phyloP scores from a whole-genome alignment of 1,140 invertebrate genomes.

The Ctenoplectra terminalis region DNA sequence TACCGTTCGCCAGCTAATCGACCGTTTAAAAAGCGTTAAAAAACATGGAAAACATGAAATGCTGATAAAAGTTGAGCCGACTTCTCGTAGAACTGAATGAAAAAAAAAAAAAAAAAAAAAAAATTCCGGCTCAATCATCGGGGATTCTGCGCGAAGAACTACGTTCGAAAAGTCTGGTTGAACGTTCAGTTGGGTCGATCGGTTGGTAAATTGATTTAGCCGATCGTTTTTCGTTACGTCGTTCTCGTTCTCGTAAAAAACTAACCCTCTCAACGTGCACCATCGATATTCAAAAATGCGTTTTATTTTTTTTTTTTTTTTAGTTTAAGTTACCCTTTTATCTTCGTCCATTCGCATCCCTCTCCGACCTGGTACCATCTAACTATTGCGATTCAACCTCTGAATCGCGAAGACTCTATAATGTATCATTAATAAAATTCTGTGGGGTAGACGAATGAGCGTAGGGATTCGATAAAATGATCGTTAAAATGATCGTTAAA shows the following conservation, averaged over 20 bases:
- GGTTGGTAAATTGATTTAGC: constrained; percentile 10
- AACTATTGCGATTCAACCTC: no score
- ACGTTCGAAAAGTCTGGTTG: not conserved
- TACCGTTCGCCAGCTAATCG: not conserved
- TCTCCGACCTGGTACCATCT: no score
- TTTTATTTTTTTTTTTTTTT: not conserved
- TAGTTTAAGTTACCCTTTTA: no score
- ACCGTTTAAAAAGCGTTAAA: not conserved
- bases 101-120: not conserved
- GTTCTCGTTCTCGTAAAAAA: not conserved
- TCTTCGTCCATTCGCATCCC: no score
- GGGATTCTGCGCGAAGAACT: not conserved
- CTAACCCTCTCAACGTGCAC: not conserved
- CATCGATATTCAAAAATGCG: not conserved
- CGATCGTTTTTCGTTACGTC: not conserved
- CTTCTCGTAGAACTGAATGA: not conserved
- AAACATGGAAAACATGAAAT: not conserved
- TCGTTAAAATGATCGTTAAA: not conserved
- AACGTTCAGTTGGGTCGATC: not conserved
- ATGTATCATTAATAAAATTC: no score
- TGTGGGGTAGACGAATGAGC: no score
- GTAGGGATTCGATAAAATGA: no score
- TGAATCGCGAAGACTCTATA: no score
- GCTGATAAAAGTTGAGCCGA: not conserved
- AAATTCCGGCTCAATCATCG: not conserved